Evolutionary conservation across 2,888 invertebrate genomes (phyloP).

Genomic region (Drepanosiphum platanoidis): DNA sequence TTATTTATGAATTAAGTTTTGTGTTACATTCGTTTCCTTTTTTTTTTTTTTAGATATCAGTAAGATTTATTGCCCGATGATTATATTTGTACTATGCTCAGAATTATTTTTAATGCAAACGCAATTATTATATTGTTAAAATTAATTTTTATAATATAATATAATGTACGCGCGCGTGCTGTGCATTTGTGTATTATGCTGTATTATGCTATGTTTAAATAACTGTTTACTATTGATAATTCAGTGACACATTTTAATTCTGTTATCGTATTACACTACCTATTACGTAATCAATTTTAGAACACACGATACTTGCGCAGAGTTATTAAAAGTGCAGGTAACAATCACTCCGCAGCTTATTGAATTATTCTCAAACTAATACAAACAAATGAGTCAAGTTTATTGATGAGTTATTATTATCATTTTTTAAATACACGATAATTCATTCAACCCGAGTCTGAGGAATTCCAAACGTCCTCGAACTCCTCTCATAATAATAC

Average conservation of each 20-base stretch:
- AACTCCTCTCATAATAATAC: constrained; percentile 42
- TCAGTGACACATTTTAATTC: constrained; percentile 19
- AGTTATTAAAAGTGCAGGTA: constrained; percentile 15
- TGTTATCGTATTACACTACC: constrained; percentile 11
- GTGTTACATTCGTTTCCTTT: not conserved
- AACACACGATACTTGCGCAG: not conserved
- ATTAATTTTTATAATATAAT: not conserved
- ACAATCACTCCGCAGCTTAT: not conserved
- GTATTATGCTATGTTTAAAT: not conserved
- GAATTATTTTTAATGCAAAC: not conserved
- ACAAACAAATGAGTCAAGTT: constrained; percentile 16
- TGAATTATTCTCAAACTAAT: constrained; percentile 16
- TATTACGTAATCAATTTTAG: not conserved
- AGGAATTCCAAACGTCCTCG: constrained; percentile 54
- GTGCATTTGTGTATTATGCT: too few relatives aligned
- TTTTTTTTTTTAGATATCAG: not conserved
- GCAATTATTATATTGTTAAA: not conserved
- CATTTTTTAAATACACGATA: constrained; percentile 9
- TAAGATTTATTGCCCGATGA: not conserved
- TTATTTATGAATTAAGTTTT: not conserved
- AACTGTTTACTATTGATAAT: constrained; percentile 19
- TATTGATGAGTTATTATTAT: constrained; percentile 18
- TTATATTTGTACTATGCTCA: not conserved
- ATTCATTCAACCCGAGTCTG: constrained; percentile 50
- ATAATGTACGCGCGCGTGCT: not conserved